These are phyloP conservation scores for Tenebrio molitor DNA, from an alignment of 1,140 invertebrate species.

Conservation along the genomic window DNA sequence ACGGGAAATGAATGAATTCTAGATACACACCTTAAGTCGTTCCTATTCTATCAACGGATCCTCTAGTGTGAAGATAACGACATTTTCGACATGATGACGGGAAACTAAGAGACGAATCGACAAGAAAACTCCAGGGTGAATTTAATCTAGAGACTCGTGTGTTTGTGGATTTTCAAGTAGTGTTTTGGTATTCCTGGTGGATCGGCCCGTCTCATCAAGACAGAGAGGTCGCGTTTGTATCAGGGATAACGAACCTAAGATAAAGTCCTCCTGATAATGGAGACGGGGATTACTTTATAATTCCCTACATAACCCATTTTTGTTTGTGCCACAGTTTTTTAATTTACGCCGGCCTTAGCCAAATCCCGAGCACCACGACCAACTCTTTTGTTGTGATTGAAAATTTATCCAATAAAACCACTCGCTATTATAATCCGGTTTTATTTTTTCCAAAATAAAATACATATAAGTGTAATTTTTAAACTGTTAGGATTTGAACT, in stretches of 20 bases:
- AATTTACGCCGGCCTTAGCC: background rate
- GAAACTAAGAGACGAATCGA: conserved; percentile 65
- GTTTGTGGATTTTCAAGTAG: conserved; percentile 66
- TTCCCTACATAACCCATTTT: conserved; percentile 42
- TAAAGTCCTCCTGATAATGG: conserved; percentile 61
- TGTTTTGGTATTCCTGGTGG: conserved; percentile 65
- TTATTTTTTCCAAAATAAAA: conserved; percentile 48
- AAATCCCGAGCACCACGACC: background rate
- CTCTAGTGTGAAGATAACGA: conserved; percentile 64
- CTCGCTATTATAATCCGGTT: conserved; percentile 9
- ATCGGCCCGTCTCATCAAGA: conserved; percentile 61
- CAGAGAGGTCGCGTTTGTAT: conserved; percentile 54
- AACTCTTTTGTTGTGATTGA: conserved; percentile 34
- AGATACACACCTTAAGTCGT: conserved; percentile 51
- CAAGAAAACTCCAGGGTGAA: conserved; percentile 65
- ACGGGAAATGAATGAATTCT: conserved; percentile 47
- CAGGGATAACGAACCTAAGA: conserved; percentile 61
- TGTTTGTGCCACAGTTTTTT: conserved; percentile 40
- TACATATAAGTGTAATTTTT: conserved; percentile 48
- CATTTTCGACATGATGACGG: conserved; percentile 63
- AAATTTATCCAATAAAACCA: conserved; percentile 24
- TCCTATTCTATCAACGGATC: conserved; percentile 57
- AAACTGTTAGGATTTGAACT: conserved; percentile 33
- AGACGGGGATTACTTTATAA: conserved; percentile 60
- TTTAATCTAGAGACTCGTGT: conserved; percentile 63